Base-by-base conservation (phyloP, 2,113 vertebrate genomes). In the Ploceus nigricollis region DNA sequence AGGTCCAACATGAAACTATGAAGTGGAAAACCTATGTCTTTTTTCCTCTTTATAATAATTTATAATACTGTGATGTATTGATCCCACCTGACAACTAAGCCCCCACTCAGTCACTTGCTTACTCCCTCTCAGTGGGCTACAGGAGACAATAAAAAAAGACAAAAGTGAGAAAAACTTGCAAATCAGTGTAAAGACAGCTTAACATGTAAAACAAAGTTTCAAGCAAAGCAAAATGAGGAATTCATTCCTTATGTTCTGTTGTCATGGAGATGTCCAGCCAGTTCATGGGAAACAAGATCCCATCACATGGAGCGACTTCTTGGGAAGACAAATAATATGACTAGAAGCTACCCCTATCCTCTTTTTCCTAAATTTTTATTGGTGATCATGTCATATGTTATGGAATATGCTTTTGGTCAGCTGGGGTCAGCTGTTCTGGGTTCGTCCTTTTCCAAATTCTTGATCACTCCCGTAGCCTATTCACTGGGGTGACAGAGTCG, bases 381-480 rank as follows among this genome's bases (percentile, higher is more conserved):
- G 9, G 17, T 84, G 17, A 58, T n/a, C 15, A 37, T 0, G 0
- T 51, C 13, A 28, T 47, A 39, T 28, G 4, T 5, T 44, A 48
- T 11, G 7, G 13, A 94, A 45, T 28, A 70, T 18, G 5, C 2
- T 56, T 65, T 70, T 42, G 15, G 7, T 69, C 31, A 20, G 0
- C 5, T 63, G 4, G 10, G 2, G 9, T 80, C 23, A 44, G 6
- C 5, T 82, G 11, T 50, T 35, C 6, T 7, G 2, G 4, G 15
- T 70, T 84, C 50, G 11, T 39, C 13, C 7, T n/a, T 31, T 84
- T 33, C 3, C 13, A 80, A 14, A 5, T 77, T 40, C 28, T 72
- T 60, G 40, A 25, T 13, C 5, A 15, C 7, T 68, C 0, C 2
- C 6, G 7, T 1, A 9, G 18, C 6, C 28, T 60, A 22, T 31